Evolutionary conservation across 2,888 invertebrate genomes (phyloP), one percentile per base, ranked within the genome.

Genomic region (Dicycla oo): DNA sequence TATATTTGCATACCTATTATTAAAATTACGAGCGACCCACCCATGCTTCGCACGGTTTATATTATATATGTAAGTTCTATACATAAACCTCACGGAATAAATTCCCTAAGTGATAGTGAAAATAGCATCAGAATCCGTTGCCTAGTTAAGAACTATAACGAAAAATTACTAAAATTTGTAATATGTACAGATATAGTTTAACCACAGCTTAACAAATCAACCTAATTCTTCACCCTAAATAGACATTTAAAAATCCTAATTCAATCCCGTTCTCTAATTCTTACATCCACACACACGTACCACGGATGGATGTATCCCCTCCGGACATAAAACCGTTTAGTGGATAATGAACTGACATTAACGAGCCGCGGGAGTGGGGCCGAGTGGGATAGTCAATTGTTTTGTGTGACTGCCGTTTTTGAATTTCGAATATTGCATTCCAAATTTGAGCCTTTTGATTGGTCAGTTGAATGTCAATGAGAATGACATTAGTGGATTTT

Each of bases 291-390:
- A 67, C 71, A 65, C 43, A 72, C 68, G n/a, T 63, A 70, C 60
- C 72, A 57, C 78, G 72, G 75, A 84, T 80, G 71, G 60, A 78
- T 83, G 80, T 80, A 75, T 83, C 82, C 82, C 84, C 82, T 40
- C 80, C 73, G 86, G 86, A 84, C 74, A 83, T 84, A 80, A 84
- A 86, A 80, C 78, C 84, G 84, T 84, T 84, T 84, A 84, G 77
- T 82, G 72, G 82, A 84, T 84, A 86, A 86, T 86, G 80, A 84
- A 80, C 84, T 80, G 77, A 72, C 75, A 73, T 84, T 84, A 84
- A 86, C 75, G 80, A 84, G 71, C 62, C 38, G 54, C 34, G 71
- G 57, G 81, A 79, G 69, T 58, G 81, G 64, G 63, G 53, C 57
- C 56, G 68, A 75, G 62, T 69, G 56, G 38, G 53, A 72, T 58